phyloP scores from a whole-genome alignment of 2,888 invertebrate genomes.

The Conistra vaccinii region DNA sequence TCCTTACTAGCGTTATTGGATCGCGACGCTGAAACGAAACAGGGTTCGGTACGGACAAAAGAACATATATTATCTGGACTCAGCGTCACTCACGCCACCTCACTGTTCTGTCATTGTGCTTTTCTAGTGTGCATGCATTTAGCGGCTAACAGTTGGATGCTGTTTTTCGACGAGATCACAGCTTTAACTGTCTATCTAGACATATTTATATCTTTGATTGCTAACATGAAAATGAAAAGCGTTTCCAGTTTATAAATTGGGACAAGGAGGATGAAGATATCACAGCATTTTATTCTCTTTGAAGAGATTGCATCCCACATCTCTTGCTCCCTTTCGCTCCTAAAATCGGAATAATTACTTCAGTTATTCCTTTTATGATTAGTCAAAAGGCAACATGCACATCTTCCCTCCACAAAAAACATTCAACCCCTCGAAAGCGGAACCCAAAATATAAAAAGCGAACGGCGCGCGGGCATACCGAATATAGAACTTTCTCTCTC shows the following conservation, averaged over 20 bases:
- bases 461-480: slow-evolving; percentile 81
- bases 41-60: no score
- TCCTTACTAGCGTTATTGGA: no score
- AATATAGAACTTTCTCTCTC: slow-evolving; percentile 89
- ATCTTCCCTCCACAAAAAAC: neutral
- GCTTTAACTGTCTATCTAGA: no score
- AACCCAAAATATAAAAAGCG: slow-evolving; percentile 71
- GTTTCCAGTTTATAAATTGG: no score
- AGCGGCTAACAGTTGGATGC: no score
- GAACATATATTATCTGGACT: no score
- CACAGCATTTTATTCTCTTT: neutral
- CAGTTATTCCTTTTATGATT: neutral
- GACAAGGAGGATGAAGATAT: neutral
- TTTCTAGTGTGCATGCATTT: no score
- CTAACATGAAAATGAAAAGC: neutral
- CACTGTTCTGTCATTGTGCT: no score
- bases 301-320: neutral
- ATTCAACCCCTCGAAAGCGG: slow-evolving; percentile 20
- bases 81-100: no score
- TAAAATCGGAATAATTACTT: slow-evolving; percentile 4
- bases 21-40: no score
- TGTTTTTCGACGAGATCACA: no score
- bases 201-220: no score
- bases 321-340: neutral
- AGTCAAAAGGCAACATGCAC: neutral